Conservation (phyloP, 92 coral and sea anemone genomes). For the Anthopleura xanthogrammica region DNA sequence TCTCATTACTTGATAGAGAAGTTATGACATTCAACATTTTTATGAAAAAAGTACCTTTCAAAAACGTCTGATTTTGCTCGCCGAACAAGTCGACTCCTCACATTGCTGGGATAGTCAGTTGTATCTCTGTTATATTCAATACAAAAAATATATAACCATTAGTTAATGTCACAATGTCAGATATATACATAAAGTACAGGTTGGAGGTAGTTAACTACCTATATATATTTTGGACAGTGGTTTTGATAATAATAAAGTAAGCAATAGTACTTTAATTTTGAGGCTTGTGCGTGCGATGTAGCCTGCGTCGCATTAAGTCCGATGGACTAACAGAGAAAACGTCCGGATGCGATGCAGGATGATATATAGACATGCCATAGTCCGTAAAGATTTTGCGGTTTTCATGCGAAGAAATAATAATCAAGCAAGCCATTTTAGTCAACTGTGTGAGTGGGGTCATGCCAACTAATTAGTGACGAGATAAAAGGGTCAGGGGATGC, state of each 20-base stretch:
- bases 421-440: too few relatives aligned
- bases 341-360: too few relatives aligned
- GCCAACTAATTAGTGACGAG: background rate
- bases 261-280: too few relatives aligned
- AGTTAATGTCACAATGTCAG: background rate
- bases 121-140: background rate
- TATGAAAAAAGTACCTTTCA: slow-evolving; percentile 9
- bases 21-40: background rate
- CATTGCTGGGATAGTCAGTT: slow-evolving; percentile 8
- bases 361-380: too few relatives aligned
- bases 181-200: background rate
- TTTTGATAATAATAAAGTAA: too few relatives aligned
- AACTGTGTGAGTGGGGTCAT: background rate
- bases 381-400: too few relatives aligned
- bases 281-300: too few relatives aligned
- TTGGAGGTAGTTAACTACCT: too few relatives aligned
- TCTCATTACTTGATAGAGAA: background rate
- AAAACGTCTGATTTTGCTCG: slow-evolving; percentile 25
- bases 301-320: too few relatives aligned
- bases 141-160: background rate
- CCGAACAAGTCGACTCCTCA: slow-evolving; percentile 12
- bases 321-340: too few relatives aligned
- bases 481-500: background rate
- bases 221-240: background rate
- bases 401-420: too few relatives aligned